Percentiles rank a stretch among this genome's conserved stretches.
Evolutionary conservation across 1,140 invertebrate species (phyloP).

Genomic region (Leucophenga varia): DNA sequence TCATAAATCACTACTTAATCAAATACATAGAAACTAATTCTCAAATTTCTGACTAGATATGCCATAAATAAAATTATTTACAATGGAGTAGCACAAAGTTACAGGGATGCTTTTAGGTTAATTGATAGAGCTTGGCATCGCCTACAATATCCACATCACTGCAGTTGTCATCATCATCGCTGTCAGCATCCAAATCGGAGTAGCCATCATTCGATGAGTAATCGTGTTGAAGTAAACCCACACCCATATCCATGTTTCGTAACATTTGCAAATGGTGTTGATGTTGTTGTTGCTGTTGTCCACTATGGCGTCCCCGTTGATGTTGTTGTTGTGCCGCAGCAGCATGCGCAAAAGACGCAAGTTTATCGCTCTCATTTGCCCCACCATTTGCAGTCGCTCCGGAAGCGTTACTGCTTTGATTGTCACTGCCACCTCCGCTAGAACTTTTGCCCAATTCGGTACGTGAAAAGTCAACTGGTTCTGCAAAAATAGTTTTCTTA

Average conservation of each 20-base stretch:
- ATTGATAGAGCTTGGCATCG: constrained; percentile 49
- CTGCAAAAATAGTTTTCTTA: constrained; percentile 30
- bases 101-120: too few relatives aligned
- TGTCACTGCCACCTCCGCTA: background rate
- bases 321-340: constrained; percentile 5
- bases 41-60: too few relatives aligned
- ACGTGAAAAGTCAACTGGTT: constrained; percentile 56
- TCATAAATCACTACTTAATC: too few relatives aligned
- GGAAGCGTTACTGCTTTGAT: background rate
- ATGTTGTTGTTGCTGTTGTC: background rate
- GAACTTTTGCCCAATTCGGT: constrained; percentile 17
- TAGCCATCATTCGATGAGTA: constrained; percentile 46
- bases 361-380: background rate
- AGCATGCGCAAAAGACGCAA: background rate
- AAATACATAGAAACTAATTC: too few relatives aligned
- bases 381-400: background rate
- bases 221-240: constrained; percentile 46
- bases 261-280: constrained; percentile 46
- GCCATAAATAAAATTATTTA: too few relatives aligned
- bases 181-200: constrained; percentile 44
- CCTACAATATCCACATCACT: constrained; percentile 56
- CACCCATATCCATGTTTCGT: constrained; percentile 17
- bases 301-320: constrained; percentile 7
- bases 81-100: too few relatives aligned
- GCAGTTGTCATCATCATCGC: constrained; percentile 49